phyloP scores from a whole-genome alignment of 64 coral and sea anemone genomes.

The Dendronephthya gigantea region DNA sequence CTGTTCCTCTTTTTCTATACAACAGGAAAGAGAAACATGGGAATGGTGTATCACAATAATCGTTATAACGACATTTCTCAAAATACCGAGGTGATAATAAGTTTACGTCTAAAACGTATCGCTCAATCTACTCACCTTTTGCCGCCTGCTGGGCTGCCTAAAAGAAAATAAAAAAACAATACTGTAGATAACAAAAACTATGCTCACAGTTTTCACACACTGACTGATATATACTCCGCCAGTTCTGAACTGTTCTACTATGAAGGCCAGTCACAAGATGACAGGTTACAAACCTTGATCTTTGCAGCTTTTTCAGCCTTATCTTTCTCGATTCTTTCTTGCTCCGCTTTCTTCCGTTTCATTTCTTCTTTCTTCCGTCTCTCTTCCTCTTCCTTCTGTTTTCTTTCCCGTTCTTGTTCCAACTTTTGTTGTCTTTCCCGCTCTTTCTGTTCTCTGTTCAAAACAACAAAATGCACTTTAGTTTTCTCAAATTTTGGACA shows the following conservation, averaged over 20 bases:
- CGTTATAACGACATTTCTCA: background rate
- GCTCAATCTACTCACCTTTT: slow-evolving; percentile 43
- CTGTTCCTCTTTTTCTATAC: slow-evolving; percentile 92
- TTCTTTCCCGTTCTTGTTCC: slow-evolving; percentile 82
- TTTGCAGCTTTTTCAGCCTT: slow-evolving; percentile 54
- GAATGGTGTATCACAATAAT: background rate
- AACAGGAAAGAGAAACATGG: background rate
- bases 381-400: slow-evolving; percentile 86
- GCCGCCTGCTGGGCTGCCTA: slow-evolving; percentile 88
- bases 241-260: no score
- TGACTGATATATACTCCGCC: no score
- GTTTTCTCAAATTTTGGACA: no score
- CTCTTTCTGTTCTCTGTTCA: slow-evolving; percentile 92
- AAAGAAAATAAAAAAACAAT: background rate
- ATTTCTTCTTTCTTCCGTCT: slow-evolving; percentile 82
- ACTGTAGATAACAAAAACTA: background rate
- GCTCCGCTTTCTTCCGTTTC: slow-evolving; percentile 81
- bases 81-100: no score
- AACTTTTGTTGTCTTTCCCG: slow-evolving; percentile 77
- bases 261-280: background rate
- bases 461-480: background rate
- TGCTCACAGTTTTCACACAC: background rate
- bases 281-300: slow-evolving; percentile 54
- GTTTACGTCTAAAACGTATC: background rate
- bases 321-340: slow-evolving; percentile 40